Evolutionary conservation across 2,797 vertebrate genomes (phyloP).

Genomic region (Neostethus bicornis): DNA sequence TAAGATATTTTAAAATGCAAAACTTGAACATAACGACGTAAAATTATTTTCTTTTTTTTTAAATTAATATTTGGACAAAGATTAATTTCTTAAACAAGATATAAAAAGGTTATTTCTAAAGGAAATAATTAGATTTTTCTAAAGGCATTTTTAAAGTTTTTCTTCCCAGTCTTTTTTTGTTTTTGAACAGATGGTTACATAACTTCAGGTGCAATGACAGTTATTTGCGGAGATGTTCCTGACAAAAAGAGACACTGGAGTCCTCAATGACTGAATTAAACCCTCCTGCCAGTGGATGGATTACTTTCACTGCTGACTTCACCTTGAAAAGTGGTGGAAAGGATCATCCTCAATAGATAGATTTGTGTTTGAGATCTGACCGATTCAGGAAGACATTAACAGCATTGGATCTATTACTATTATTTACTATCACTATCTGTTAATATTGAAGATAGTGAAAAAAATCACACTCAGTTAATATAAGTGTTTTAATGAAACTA

Average conservation of each 20-base stretch:
- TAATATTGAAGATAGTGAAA: too few species aligned
- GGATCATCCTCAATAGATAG: background rate
- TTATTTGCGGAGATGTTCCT: slow-evolving; percentile 6
- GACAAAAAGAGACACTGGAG: background rate
- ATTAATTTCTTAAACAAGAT: too few species aligned
- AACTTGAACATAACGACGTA: too few species aligned
- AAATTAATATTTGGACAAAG: too few species aligned
- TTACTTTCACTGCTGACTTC: background rate
- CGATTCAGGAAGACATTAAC: slow-evolving; percentile 6
- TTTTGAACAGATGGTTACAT: slow-evolving; percentile 2
- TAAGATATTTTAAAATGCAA: background rate
- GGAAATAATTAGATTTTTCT: too few species aligned
- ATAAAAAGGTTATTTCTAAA: too few species aligned
- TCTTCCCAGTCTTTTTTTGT: background rate
- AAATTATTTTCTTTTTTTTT: too few species aligned
- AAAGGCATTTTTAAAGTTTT: slow-evolving; percentile 21
- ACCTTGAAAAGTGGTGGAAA: too few species aligned
- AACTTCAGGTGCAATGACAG: slow-evolving; percentile 5
- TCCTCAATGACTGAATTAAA: slow-evolving; percentile 15
- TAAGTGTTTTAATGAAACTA: too few species aligned
- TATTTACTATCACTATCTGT: too few species aligned
- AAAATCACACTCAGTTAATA: too few species aligned
- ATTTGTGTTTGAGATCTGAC: background rate
- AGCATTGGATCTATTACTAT: too few species aligned
- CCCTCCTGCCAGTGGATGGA: background rate